Evolutionary conservation across 2,797 vertebrate species (phyloP), one percentile per base, ranked within the genome.

Genomic region (Ctenopoma kingsleyae): DNA sequence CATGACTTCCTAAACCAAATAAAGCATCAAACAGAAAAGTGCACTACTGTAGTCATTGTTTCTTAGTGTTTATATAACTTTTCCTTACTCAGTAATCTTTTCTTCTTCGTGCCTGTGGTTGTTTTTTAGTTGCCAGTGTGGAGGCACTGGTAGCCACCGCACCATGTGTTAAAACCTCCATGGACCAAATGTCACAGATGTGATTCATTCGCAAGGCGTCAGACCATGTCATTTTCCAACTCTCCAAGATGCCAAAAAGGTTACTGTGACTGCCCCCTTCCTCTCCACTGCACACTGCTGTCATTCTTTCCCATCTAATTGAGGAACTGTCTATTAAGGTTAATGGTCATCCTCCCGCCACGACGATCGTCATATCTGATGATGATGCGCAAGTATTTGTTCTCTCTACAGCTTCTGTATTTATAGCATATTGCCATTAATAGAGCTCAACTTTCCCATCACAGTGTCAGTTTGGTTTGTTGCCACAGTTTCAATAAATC

Each of bases 241-340:
- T 55, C 30, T 58, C 67, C 62, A 78, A 80, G 69, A 85, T 69
- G 63, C 56, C 82, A 67, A 70, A 89, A 94, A 94, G 93, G 93
- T 94, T 89, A 92, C 66, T 22, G 88, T 65, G 81, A 86, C 92
- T 79, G 82, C 92, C 92, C 67, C 71, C 85, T 88, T 32, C 62
- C 77, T 82, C 61, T 78, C 69, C n/a, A 32, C 55, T 43, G 40
- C 67, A 54, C 73, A 72, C 78, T 49, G 68, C 76, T 79, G 69
- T 35, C 64, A 62, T 81, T 76, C 71, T 70, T 80, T 81, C 66
- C 47, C 51, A 13, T 67, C 74, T 81, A 80, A 85, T 77, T 73
- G 78, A 82, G 58, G 57, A 13, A 6, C 51, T 72, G 78, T 86
- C 85, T 80, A 76, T 87, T 90, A 86, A 82, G 58, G 71, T 86